Conservation (phyloP, 2,797 vertebrate species). For the Atherinosoma microstoma region DNA sequence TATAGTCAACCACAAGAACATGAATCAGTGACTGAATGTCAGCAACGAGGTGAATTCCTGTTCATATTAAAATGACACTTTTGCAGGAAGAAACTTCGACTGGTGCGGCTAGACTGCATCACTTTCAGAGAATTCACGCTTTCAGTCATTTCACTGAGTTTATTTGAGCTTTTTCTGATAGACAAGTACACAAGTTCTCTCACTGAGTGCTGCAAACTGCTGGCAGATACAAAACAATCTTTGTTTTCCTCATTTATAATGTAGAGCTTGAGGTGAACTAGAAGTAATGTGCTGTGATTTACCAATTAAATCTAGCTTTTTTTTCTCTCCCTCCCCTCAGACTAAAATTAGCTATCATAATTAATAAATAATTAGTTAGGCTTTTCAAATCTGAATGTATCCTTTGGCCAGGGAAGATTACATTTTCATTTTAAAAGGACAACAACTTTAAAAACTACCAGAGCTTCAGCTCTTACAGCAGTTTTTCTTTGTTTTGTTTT, state of each 20-base stretch:
- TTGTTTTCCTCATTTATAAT: conserved; percentile 33
- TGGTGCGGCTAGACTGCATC: too few species aligned
- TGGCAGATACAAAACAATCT: conserved; percentile 10
- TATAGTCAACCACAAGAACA: too few species aligned
- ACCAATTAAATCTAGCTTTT: conserved; percentile 19
- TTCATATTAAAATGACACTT: too few species aligned
- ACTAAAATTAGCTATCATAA: conserved; percentile 45
- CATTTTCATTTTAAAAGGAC: conserved; percentile 36
- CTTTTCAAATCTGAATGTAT: conserved; percentile 34
- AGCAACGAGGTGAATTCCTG: too few species aligned
- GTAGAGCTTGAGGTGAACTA: conserved; percentile 38
- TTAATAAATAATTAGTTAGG: conserved; percentile 49
- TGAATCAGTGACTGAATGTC: too few species aligned
- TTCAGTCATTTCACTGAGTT: background rate
- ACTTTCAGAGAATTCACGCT: too few species aligned
- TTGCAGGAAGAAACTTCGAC: too few species aligned
- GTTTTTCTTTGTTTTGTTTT: background rate
- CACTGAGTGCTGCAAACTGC: conserved; percentile 14
- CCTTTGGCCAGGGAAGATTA: conserved; percentile 30
- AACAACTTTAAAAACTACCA: conserved; percentile 30
- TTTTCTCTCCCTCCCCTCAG: conserved; percentile 9
- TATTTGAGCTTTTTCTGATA: conserved; percentile 26
- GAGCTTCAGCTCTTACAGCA: conserved; percentile 13
- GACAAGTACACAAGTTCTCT: conserved; percentile 2
- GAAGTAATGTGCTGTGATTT: conserved; percentile 40